Conservation (phyloP, 1,140 invertebrate genomes). For the Zaprionus camerounensis region DNA sequence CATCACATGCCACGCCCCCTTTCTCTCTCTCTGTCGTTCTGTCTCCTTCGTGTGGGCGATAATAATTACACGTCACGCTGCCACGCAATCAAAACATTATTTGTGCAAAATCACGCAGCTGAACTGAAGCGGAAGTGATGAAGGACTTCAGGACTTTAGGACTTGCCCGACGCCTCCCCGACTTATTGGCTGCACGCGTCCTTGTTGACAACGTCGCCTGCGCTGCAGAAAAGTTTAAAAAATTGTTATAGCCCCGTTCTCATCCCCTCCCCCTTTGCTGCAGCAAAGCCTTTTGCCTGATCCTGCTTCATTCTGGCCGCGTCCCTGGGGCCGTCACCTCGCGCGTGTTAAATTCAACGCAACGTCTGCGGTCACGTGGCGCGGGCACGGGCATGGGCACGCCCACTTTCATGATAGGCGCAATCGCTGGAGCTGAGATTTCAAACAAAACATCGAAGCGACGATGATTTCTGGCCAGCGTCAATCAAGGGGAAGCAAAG, state of each 20-base stretch:
- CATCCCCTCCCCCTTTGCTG: conserved; percentile 51
- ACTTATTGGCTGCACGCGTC: conserved; percentile 84
- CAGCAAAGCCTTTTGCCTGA: conserved; percentile 38
- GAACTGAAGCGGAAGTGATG: conserved; percentile 84
- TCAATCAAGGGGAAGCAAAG: conserved; percentile 6
- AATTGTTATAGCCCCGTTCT: conserved; percentile 42
- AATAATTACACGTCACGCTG: conserved; percentile 84
- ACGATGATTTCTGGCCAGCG: conserved; percentile 19
- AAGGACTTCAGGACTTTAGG: conserved; percentile 58
- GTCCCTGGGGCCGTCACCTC: conserved; percentile 51
- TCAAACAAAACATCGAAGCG: conserved; percentile 52
- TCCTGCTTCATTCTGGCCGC: not conserved
- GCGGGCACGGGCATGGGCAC: conserved; percentile 32
- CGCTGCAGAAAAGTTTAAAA: conserved; percentile 67
- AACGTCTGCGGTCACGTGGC: conserved; percentile 79
- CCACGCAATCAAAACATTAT: conserved; percentile 84
- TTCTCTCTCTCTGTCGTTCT: not conserved
- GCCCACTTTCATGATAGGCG: conserved; percentile 77
- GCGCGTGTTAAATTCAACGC: conserved; percentile 77
- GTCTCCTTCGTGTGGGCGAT: conserved; percentile 49
- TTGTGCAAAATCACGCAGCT: conserved; percentile 83
- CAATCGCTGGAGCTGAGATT: conserved; percentile 59
- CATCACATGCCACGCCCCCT: conserved; percentile 44
- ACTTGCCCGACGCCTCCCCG: not conserved
- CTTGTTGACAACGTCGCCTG: conserved; percentile 20